phyloP scores from a whole-genome alignment of 2,113 vertebrate genomes.

The Plestiodon gilberti region DNA sequence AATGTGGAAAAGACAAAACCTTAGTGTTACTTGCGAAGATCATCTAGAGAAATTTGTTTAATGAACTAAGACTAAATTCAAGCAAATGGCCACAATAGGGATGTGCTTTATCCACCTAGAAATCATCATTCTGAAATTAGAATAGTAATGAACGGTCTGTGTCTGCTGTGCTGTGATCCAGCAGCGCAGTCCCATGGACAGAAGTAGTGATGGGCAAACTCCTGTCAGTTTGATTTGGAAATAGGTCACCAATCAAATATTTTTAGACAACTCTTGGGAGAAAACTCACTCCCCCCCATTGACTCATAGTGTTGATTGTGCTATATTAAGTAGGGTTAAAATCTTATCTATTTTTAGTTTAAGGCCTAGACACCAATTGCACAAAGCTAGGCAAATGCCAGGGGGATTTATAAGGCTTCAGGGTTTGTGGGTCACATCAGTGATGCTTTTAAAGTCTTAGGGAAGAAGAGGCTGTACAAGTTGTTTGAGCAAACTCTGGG shows the following conservation, averaged over 20 bases:
- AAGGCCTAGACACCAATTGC: neutral
- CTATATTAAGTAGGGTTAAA: neutral
- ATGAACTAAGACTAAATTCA: neutral
- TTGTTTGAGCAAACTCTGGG: neutral
- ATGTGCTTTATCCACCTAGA: neutral
- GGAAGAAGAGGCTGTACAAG: neutral
- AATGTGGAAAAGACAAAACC: neutral
- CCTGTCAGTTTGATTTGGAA: neutral
- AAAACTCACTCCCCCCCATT: neutral
- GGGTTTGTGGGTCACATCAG: neutral
- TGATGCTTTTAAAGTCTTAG: neutral
- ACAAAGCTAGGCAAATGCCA: neutral
- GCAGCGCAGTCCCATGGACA: neutral
- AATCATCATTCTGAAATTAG: neutral
- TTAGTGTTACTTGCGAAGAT: neutral
- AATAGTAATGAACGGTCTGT: neutral
- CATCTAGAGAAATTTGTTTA: neutral
- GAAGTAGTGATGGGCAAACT: neutral
- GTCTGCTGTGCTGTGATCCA: neutral
- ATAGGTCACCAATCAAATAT: neutral
- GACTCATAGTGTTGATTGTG: neutral
- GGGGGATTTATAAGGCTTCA: neutral
- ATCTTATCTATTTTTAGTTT: neutral
- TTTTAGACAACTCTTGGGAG: neutral
- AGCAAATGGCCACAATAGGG: neutral